These are phyloP conservation scores for Pseudois nayaur DNA, from an alignment of 2,113 vertebrate species.

Conservation along the genomic window DNA sequence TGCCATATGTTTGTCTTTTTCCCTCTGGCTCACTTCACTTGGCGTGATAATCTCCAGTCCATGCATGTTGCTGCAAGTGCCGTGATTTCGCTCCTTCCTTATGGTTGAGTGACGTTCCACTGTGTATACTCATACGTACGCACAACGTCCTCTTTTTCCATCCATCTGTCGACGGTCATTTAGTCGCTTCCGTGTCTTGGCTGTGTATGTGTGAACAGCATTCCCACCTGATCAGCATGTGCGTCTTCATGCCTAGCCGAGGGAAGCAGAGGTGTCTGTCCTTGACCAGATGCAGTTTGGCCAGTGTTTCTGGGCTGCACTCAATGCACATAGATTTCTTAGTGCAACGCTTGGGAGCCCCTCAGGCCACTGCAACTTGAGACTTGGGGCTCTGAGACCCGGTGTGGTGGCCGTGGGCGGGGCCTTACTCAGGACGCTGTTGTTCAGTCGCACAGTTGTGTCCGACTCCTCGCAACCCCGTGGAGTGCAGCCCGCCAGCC, in stretches of 20 bases:
- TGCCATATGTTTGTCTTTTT: rapidly evolving
- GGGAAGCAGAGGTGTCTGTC: background rate
- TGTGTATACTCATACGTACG: rapidly evolving
- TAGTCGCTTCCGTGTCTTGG: background rate
- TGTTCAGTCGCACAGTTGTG: background rate
- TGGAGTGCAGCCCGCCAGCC: background rate
- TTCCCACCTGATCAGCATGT: background rate
- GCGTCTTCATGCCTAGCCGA: background rate
- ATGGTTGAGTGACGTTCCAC: background rate
- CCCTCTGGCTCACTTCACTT: background rate
- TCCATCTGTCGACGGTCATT: background rate
- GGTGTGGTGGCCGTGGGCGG: too few relatives aligned
- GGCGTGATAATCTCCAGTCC: background rate
- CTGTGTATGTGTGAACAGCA: background rate
- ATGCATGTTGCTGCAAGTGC: rapidly evolving
- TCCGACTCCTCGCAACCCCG: background rate
- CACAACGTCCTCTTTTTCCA: background rate
- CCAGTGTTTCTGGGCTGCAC: background rate
- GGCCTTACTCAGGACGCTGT: background rate
- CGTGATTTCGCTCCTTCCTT: background rate
- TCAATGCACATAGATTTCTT: background rate
- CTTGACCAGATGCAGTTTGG: background rate
- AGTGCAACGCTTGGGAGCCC: background rate
- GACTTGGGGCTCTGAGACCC: background rate
- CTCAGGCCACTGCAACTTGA: background rate